These are phyloP conservation scores for Podargus strigoides DNA, from an alignment of 2,797 vertebrate species.

Conservation along the genomic window DNA sequence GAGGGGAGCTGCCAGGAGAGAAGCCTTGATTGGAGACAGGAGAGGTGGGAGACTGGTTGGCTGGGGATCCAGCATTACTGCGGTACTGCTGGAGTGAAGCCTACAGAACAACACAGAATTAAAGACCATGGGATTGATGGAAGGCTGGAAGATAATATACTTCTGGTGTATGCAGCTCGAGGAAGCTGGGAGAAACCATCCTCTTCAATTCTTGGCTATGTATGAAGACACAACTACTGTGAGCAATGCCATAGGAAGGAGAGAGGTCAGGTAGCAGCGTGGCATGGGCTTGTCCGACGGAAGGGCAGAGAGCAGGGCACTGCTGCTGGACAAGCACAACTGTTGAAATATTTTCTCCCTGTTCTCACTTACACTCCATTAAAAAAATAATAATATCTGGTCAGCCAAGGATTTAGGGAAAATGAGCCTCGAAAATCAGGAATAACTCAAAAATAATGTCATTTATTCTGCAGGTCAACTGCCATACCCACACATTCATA, in stretches of 20 bases:
- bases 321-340: neutral
- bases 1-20: slow-evolving; percentile 98
- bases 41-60: slow-evolving; percentile 99
- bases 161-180: neutral
- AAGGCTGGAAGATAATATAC: neutral
- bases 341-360: neutral
- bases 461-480: neutral
- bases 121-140: slow-evolving; percentile 50
- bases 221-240: neutral
- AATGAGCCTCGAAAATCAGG: neutral
- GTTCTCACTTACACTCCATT: neutral
- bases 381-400: neutral
- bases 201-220: neutral
- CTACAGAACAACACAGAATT: slow-evolving; percentile 81
- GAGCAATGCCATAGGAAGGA: neutral
- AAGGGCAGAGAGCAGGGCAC: neutral
- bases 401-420: neutral
- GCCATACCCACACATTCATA: neutral
- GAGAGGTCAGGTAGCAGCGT: neutral
- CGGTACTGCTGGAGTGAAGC: slow-evolving; percentile 97
- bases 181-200: neutral
- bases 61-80: slow-evolving; percentile 94
- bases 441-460: neutral
- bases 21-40: slow-evolving; percentile 99
- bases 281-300: neutral